Evolutionary conservation across 1,140 invertebrate species (phyloP).

Genomic region (Branchinecta lynchi): DNA sequence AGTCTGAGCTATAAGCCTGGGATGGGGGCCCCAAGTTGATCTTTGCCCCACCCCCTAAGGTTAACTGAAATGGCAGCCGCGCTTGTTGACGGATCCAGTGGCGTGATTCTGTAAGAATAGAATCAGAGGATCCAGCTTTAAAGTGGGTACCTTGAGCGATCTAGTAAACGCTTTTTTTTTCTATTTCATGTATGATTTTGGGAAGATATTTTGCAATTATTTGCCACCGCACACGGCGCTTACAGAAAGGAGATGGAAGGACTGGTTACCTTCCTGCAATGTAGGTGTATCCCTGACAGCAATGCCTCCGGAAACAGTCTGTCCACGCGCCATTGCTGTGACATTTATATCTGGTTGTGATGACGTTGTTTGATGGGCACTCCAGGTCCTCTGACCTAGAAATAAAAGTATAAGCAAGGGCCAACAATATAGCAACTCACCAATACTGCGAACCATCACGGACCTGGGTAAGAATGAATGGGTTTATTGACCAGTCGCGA

Average conservation of each 20-base stretch:
- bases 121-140: too few relatives aligned
- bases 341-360: slow-evolving; percentile 38
- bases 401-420: not conserved
- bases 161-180: too few relatives aligned
- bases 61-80: not conserved
- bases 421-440: not conserved
- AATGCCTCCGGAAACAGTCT: slow-evolving; percentile 37
- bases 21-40: not conserved
- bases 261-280: slow-evolving; percentile 32
- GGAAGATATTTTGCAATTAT: too few relatives aligned
- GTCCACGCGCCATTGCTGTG: slow-evolving; percentile 36
- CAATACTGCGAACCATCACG: too few relatives aligned
- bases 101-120: not conserved
- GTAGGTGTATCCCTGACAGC: slow-evolving; percentile 39
- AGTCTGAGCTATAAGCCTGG: not conserved
- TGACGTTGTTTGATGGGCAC: slow-evolving; percentile 39
- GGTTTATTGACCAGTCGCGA: too few relatives aligned
- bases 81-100: slow-evolving; percentile 6
- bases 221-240: too few relatives aligned
- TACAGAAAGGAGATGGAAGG: too few relatives aligned
- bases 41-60: not conserved
- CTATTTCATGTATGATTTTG: too few relatives aligned
- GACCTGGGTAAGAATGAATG: too few relatives aligned
- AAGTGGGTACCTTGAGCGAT: too few relatives aligned
- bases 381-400: slow-evolving; percentile 33